Evolutionary conservation across 1,140 invertebrate genomes (phyloP).

Genomic region (Carposina sasakii): DNA sequence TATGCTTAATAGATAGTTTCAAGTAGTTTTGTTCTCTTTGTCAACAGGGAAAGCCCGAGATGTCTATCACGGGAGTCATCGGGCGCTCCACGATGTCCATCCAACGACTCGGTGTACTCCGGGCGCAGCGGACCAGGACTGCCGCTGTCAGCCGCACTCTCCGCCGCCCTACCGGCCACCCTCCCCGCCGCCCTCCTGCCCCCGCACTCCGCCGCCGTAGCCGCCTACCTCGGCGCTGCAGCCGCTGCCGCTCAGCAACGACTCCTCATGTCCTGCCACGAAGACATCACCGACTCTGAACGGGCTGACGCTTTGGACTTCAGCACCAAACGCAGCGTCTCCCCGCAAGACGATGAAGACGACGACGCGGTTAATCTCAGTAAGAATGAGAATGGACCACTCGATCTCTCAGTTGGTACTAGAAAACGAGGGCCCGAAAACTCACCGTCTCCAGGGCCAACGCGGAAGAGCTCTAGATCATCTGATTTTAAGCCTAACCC

Average conservation of each 20-base stretch:
- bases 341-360: slow-evolving; percentile 75
- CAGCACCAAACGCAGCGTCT: slow-evolving; percentile 76
- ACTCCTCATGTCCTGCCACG: slow-evolving; percentile 82
- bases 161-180: slow-evolving; percentile 71
- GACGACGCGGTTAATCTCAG: slow-evolving; percentile 79
- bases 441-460: slow-evolving; percentile 75
- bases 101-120: slow-evolving; percentile 79
- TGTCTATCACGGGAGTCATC: slow-evolving; percentile 86
- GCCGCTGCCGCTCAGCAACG: slow-evolving; percentile 81
- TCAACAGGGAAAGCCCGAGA: slow-evolving; percentile 84
- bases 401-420: slow-evolving; percentile 85
- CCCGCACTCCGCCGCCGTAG: slow-evolving; percentile 84
- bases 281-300: slow-evolving; percentile 75
- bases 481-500: slow-evolving; percentile 78
- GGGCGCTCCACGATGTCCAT: slow-evolving; percentile 78
- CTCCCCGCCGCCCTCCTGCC: slow-evolving; percentile 77
- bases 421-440: slow-evolving; percentile 81
- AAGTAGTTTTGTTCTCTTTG: slow-evolving; percentile 45
- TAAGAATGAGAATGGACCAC: slow-evolving; percentile 82
- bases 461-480: slow-evolving; percentile 77
- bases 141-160: slow-evolving; percentile 67
- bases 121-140: slow-evolving; percentile 75
- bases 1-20: no score
- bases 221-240: slow-evolving; percentile 81
- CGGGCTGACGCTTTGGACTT: slow-evolving; percentile 79